A percentile compares a stretch with the other conserved stretches of the same genome.
Evolutionary conservation across 2,888 invertebrate genomes (phyloP).

Genomic region (Ichneumon xanthorius): DNA sequence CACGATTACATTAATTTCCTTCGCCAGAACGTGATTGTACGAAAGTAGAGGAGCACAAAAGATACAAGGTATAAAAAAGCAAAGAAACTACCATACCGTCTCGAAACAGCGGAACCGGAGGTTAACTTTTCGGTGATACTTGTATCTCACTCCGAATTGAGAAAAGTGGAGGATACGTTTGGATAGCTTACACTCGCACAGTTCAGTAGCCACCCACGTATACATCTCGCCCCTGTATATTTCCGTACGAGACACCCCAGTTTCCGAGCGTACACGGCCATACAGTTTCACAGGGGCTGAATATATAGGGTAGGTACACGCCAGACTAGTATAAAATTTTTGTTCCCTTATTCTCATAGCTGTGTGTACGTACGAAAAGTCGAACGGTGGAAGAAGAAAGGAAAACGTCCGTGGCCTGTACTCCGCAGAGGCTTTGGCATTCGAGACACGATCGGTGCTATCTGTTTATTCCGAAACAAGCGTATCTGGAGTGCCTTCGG

Average conservation of each 20-base stretch:
- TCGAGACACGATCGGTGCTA: constrained; percentile 81
- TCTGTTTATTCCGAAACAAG: constrained; percentile 84
- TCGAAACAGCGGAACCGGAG: constrained; percentile 2
- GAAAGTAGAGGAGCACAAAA: background rate
- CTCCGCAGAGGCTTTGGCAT: constrained; percentile 76
- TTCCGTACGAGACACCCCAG: constrained; percentile 34
- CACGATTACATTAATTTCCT: constrained; percentile 1
- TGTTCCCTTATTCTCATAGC: constrained; percentile 58
- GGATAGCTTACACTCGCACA: constrained; percentile 42
- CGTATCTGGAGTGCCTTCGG: constrained; percentile 72
- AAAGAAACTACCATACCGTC: constrained; percentile 17
- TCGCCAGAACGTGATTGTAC: background rate
- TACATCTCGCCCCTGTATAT: constrained; percentile 27
- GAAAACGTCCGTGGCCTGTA: constrained; percentile 40
- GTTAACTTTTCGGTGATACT: constrained; percentile 68
- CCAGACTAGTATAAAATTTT: constrained; percentile 74
- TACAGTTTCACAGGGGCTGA: constrained; percentile 27
- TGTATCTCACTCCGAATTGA: constrained; percentile 71
- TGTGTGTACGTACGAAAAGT: constrained; percentile 37
- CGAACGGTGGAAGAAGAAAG: constrained; percentile 47
- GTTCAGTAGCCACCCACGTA: constrained; percentile 7
- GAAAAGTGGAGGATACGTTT: constrained; percentile 73
- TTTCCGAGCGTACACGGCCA: constrained; percentile 29
- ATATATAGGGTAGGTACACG: constrained; percentile 60
- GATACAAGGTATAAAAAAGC: constrained; percentile 27